These are phyloP conservation scores for Heterodera schachtii DNA, from an alignment of 1,140 invertebrate species.

Conservation along the genomic window DNA sequence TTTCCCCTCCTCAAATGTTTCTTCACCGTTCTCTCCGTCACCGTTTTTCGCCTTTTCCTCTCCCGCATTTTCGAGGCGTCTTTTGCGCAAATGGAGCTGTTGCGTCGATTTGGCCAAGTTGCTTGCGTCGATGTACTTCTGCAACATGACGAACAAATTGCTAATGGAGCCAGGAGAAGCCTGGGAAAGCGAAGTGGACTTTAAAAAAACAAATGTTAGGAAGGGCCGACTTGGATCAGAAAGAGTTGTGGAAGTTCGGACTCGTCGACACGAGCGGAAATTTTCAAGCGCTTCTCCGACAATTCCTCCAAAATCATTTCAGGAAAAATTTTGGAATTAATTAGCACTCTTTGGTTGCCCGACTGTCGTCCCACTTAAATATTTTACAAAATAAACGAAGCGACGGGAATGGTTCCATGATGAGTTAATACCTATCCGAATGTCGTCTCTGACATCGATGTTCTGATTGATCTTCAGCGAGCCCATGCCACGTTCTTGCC, in stretches of 20 bases:
- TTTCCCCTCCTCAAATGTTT: neutral
- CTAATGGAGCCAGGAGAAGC: conserved; percentile 14
- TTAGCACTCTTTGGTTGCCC: conserved; percentile 50
- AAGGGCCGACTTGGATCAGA: conserved; percentile 35
- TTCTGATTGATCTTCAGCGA: conserved; percentile 46
- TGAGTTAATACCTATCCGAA: conserved; percentile 37
- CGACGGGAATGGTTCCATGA: neutral
- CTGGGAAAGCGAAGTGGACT: conserved; percentile 4
- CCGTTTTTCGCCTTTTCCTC: neutral
- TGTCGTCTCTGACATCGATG: conserved; percentile 23
- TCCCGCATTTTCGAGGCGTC: conserved; percentile 4
- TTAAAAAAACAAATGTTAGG: conserved; percentile 3
- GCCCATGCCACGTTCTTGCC: conserved; percentile 50
- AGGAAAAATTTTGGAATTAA: conserved; percentile 54
- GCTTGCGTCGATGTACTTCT: conserved; percentile 23
- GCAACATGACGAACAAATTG: conserved; percentile 13
- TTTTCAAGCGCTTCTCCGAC: conserved; percentile 50
- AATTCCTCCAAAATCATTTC: conserved; percentile 53
- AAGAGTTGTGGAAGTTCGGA: conserved; percentile 52
- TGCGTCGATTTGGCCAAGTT: neutral
- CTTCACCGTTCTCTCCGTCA: neutral
- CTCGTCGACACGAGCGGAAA: conserved; percentile 44
- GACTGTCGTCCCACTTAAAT: conserved; percentile 50
- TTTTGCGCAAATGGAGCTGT: conserved; percentile 7
- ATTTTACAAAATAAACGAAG: conserved; percentile 22